Percentiles rank a stretch among this genome's conserved stretches.
phyloP scores from a whole-genome alignment of 2,113 vertebrate species.

The Apus apus region DNA sequence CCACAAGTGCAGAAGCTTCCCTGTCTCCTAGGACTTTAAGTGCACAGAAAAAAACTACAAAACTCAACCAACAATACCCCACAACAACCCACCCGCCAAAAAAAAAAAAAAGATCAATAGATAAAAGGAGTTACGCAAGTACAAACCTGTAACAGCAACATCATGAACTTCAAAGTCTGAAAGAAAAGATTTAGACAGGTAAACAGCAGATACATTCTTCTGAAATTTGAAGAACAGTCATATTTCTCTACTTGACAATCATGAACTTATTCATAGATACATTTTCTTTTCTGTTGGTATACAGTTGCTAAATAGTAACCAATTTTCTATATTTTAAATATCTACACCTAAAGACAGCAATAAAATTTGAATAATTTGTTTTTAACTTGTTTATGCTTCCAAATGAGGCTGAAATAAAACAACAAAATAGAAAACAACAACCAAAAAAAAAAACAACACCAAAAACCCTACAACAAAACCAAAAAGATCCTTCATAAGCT shows the following conservation, averaged over 20 bases:
- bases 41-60: too few relatives aligned
- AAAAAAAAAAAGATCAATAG: background rate
- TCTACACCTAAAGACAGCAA: background rate
- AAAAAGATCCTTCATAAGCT: background rate
- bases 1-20: background rate
- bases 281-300: background rate
- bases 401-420: background rate
- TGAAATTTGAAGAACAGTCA: background rate
- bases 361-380: rapidly evolving
- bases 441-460: background rate
- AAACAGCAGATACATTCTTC: background rate
- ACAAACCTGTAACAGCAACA: background rate
- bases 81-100: too few relatives aligned
- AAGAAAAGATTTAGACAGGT: background rate
- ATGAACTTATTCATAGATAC: background rate
- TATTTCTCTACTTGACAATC: background rate
- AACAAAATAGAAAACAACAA: background rate
- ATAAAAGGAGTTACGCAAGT: background rate
- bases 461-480: too few relatives aligned
- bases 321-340: background rate
- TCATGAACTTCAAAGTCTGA: background rate
- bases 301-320: background rate
- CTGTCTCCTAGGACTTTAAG: background rate
- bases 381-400: background rate
- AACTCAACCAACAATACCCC: too few relatives aligned